Base-by-base conservation (phyloP, 2,113 vertebrate species). In the Ovis aries region DNA sequence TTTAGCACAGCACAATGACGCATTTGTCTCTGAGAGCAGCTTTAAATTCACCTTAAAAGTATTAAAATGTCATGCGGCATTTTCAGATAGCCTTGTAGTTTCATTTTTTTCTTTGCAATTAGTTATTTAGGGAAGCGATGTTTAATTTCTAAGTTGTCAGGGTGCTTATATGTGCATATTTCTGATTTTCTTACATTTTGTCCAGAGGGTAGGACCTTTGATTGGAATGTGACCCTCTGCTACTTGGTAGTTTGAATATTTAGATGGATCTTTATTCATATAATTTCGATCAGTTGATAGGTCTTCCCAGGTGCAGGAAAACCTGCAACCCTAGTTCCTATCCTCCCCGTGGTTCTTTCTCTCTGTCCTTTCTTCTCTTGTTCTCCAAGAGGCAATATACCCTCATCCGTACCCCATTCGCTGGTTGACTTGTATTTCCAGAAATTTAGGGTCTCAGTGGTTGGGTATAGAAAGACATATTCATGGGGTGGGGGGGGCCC, bases 131-230 rank as follows among this genome's bases (percentile, higher is more conserved):
- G 48, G 91, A 31, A 91, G 14, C 92, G 43, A 36, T 52, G 64
- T 77, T 92, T 80, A 25, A 94, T 91, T 85, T 81, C 16, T 59
- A 88, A 83, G 48, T 93, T 84, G 21, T 71, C 48, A 91, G 36
- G 1, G 3, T 93, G 17, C 19, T 85, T 93, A 52, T 88, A 27
- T 93, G 12, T 85, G 14, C 88, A 7, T 78, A 45, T 92, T 74
- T 92, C 33, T 94, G 81, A 81, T 81, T 96, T 45, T 80, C 36
- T 90, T 95, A 85, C 36, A 45, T 85, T 96, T 88, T 93, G 4
- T 74, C 21, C 12, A 29, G 40, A 52, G 8, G 74, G 59, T 91
- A 91, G n/a, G 40, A 82, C 25, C 25, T 96, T 91, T 64, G 71
- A 50, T 45, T 85, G 52, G 52, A 55, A 55, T 36, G 25, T 36